Percentiles rank a stretch among this genome's conserved stretches.
phyloP scores from a whole-genome alignment of 1,140 invertebrate genomes.

The honey bee (Apis mellifera) region DNA sequence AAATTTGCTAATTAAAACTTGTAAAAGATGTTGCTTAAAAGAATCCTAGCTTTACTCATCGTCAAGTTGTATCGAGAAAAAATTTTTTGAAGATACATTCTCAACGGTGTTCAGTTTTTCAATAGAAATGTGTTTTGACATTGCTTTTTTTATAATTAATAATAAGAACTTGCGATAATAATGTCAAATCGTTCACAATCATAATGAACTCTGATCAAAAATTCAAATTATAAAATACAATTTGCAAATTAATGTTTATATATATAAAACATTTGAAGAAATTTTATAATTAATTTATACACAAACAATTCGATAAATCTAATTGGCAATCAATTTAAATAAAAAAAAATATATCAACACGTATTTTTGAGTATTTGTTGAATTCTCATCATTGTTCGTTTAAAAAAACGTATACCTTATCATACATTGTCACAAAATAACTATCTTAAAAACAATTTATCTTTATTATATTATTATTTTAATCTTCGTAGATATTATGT shows the following conservation, averaged over 20 bases:
- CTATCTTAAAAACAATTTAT: conserved; percentile 23
- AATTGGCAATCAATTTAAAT: too few relatives aligned
- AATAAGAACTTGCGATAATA: neutral
- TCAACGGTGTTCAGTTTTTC: neutral
- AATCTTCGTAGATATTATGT: too few relatives aligned
- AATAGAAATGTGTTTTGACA: neutral
- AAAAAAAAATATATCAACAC: neutral
- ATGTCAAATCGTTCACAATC: too few relatives aligned
- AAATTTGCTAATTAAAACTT: neutral
- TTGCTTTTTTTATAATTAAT: neutral
- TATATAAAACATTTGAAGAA: too few relatives aligned
- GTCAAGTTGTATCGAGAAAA: neutral
- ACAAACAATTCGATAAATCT: neutral
- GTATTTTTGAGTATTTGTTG: neutral
- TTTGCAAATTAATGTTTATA: neutral
- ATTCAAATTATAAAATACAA: neutral
- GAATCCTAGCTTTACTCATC: neutral
- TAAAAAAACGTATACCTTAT: conserved; percentile 19
- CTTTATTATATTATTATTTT: neutral
- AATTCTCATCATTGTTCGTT: conserved; percentile 9
- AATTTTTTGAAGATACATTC: neutral
- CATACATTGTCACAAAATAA: neutral
- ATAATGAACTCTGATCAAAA: neutral
- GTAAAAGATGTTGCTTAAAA: neutral
- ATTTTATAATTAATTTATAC: neutral